A percentile compares a stretch with the other conserved stretches of the same genome.
These are phyloP conservation scores for Spilarctia lutea DNA, from an alignment of 2,888 invertebrate genomes.

Conservation along the genomic window DNA sequence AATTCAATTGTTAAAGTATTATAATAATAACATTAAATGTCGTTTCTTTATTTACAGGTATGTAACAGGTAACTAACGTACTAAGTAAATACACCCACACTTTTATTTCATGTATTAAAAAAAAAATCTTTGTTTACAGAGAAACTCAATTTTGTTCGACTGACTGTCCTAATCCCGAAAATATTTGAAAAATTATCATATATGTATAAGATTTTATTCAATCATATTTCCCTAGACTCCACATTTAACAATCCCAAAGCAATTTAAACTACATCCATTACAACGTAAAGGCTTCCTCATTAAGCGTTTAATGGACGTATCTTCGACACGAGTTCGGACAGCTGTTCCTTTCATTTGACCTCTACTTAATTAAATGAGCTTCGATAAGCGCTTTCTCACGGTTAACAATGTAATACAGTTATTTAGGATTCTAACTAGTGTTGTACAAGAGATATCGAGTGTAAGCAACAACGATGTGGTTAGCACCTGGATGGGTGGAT, in stretches of 20 bases:
- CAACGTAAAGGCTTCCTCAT: conserved; percentile 37
- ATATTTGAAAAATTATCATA: no score
- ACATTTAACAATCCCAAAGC: background rate
- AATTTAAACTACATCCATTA: conserved; percentile 35
- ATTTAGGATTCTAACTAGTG: conserved; percentile 46
- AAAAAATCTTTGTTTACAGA: no score
- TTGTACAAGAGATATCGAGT: background rate
- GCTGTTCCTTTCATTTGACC: conserved; percentile 51
- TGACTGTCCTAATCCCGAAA: no score
- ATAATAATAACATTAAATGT: no score
- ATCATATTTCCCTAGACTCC: background rate
- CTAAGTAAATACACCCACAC: no score
- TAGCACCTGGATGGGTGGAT: no score
- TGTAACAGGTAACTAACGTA: no score
- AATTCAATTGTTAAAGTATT: no score
- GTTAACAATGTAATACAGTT: conserved; percentile 54
- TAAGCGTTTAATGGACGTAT: conserved; percentile 39
- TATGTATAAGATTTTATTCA: background rate
- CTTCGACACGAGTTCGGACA: conserved; percentile 47
- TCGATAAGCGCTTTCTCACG: conserved; percentile 49
- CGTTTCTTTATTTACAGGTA: no score
- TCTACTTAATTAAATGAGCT: conserved; percentile 53
- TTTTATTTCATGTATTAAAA: no score
- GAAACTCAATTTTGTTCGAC: no score
- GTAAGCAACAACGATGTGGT: no score